Conservation (phyloP, 2,797 vertebrate genomes). For the Selene dorsalis region DNA sequence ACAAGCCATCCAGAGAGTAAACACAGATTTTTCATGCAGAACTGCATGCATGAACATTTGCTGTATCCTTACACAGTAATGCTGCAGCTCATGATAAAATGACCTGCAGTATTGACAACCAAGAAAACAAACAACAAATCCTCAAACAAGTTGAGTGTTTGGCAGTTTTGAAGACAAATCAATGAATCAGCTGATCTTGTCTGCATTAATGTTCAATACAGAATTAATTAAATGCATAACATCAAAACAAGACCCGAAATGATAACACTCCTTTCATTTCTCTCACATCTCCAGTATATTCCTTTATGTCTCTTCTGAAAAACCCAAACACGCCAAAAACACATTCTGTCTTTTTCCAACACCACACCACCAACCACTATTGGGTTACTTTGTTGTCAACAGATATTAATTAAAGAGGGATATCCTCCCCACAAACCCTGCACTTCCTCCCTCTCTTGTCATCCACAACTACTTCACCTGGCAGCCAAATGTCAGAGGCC, state of each 20-base stretch:
- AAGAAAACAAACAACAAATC: too few relatives aligned
- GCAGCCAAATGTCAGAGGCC: conserved; percentile 58
- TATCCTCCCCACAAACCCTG: conserved; percentile 18
- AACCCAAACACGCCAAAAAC: neutral
- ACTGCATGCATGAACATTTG: neutral
- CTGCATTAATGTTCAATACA: neutral
- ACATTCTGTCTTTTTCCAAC: neutral
- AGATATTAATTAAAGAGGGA: conserved; percentile 37
- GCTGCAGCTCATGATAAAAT: neutral
- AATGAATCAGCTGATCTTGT: neutral
- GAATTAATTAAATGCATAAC: neutral
- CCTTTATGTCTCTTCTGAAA: neutral
- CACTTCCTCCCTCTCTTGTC: conserved; percentile 48
- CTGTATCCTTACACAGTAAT: neutral
- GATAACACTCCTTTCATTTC: neutral
- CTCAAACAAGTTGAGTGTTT: too few relatives aligned
- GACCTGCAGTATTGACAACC: neutral
- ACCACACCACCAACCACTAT: neutral
- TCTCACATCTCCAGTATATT: neutral
- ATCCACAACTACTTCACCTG: conserved; percentile 68
- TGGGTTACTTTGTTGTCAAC: conserved; percentile 22
- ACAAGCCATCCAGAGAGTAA: neutral
- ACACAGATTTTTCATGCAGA: neutral
- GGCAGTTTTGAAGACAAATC: neutral
- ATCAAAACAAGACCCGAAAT: too few relatives aligned